Evolutionary conservation across 1,140 invertebrate species (phyloP), one percentile per base, ranked within the genome.

Genomic region (Drosophila seguyi): DNA sequence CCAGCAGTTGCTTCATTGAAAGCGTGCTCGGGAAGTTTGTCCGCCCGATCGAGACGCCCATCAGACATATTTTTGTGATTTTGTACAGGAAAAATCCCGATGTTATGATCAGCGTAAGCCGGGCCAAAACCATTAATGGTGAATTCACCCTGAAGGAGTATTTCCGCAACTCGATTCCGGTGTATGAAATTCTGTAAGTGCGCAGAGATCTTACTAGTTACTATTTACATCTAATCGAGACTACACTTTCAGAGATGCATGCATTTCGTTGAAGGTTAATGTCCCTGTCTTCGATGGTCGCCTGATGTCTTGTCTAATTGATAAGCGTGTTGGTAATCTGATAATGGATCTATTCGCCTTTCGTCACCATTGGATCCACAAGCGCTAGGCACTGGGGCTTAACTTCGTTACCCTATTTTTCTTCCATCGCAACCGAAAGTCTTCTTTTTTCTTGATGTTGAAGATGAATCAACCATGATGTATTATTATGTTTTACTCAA

Each of bases 281-380:
- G 34, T 65, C 6, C 82, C 90, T 0, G 56, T 53, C 6, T 84
- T 86, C 47, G 53, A 58, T 22, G 75, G 83, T 13, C 86, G 77
- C 14, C n/a, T 81, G 14, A 55, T 68, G 16, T 76, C 74, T 1
- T 66, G 68, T 1, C 60, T 91, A 0, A 77, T 92, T 18, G 86
- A 92, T 29, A 81, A 84, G 52, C 57, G 74, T 10, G 65, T 90
- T 38, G 90, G 90, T 22, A 79, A 87, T 29, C 48, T 92, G 48
- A 85, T 92, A 14, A 85, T 92, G 80, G 81, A 92, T 50, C 31
- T 92, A 16, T 92, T 92, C 61, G 90, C 90, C 0, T 87, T 81
- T 59, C 90, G 90, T 25, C 79, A 90, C 44, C 69, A 79, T 72
- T 91, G 82, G 86, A 74, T 92, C 29, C 82, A 82, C 56, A 68